Percentiles rank a stretch among this genome's conserved stretches.
Conservation (phyloP, 1,140 invertebrate species). For the Patella vulgata region DNA sequence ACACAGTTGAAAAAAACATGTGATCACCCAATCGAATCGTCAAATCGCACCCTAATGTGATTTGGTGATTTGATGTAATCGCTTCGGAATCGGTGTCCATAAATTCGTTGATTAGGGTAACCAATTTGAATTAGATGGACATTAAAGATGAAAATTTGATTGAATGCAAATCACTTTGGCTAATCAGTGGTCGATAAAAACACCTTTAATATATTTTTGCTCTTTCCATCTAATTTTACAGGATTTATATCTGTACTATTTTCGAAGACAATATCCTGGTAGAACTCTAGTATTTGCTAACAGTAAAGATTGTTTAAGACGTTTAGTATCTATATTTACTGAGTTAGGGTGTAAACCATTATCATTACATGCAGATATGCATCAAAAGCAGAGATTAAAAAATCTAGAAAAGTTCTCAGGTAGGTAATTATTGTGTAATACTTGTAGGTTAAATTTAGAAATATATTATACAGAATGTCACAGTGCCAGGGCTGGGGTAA, state of each 20-base stretch:
- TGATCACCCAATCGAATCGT: too few species aligned
- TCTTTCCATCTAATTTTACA: slow-evolving; percentile 55
- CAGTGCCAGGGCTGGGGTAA: too few species aligned
- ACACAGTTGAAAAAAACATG: too few species aligned
- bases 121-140: too few species aligned
- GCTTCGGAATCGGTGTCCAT: too few species aligned
- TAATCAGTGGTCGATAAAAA: too few species aligned
- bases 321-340: slow-evolving; percentile 84
- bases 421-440: slow-evolving; percentile 69
- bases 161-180: too few species aligned
- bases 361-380: slow-evolving; percentile 94
- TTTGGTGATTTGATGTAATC: too few species aligned
- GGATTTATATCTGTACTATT: slow-evolving; percentile 94
- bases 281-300: slow-evolving; percentile 97
- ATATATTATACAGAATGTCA: background rate
- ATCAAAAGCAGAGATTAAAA: slow-evolving; percentile 91
- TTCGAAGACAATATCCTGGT: slow-evolving; percentile 83
- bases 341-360: slow-evolving; percentile 82
- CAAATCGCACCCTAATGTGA: too few species aligned
- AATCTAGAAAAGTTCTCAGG: slow-evolving; percentile 92
- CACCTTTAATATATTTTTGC: too few species aligned
- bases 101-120: too few species aligned
- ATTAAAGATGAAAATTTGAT: too few species aligned
- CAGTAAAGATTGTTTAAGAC: slow-evolving; percentile 90
- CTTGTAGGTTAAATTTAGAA: background rate